Percentiles rank a stretch among this genome's conserved stretches.
Conservation (phyloP, 2,888 invertebrate species). For the Leptarthrus brevirostris region DNA sequence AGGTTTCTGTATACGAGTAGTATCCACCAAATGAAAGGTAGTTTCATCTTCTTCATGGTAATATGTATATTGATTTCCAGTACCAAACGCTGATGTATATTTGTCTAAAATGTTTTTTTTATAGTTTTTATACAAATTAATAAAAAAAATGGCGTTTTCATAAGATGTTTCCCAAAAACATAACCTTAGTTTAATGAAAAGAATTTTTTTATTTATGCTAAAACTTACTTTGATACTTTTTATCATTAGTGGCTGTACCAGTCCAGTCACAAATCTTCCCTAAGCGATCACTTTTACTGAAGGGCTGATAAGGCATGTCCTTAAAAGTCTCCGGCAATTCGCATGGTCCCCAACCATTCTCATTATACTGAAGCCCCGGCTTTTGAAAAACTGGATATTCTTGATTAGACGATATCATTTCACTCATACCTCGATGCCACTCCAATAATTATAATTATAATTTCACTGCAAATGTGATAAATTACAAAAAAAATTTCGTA, state of each 20-base stretch:
- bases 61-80: conserved; percentile 97
- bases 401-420: conserved; percentile 61
- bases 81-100: conserved; percentile 92
- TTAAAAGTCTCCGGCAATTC: conserved; percentile 90
- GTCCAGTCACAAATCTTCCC: conserved; percentile 99
- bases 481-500: background rate
- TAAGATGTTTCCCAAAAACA: no score
- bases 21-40: conserved; percentile 97
- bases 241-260: conserved; percentile 89
- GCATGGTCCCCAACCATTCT: conserved; percentile 94
- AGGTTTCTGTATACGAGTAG: conserved; percentile 87
- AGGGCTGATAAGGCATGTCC: conserved; percentile 91
- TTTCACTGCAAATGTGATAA: background rate
- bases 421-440: conserved; percentile 55
- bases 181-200: conserved; percentile 5
- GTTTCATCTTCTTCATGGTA: conserved; percentile 99
- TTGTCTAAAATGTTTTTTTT: no score
- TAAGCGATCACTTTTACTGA: conserved; percentile 97
- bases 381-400: conserved; percentile 60
- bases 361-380: conserved; percentile 64
- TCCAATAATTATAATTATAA: background rate
- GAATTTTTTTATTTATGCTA: background rate
- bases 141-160: no score
- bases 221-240: conserved; percentile 88
- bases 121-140: no score